Percentiles rank a stretch among this genome's conserved stretches.
These are phyloP conservation scores for Drosophila takahashii DNA, from an alignment of 1,140 invertebrate genomes.

Conservation along the genomic window DNA sequence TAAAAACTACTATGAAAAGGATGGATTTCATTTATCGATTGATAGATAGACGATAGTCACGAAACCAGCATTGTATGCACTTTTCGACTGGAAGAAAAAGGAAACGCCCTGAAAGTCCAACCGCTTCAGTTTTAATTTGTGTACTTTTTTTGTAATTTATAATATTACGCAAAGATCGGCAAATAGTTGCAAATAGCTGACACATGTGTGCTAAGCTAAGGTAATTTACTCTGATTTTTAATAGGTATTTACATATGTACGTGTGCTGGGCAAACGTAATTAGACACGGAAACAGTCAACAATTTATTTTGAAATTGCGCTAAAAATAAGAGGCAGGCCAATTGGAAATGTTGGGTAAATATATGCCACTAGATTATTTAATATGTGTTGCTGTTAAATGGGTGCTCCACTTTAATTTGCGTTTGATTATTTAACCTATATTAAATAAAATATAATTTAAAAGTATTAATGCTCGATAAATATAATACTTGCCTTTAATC, in stretches of 20 bases:
- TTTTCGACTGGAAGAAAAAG: background rate
- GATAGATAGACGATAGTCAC: background rate
- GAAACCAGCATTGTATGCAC: background rate
- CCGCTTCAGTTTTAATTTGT: background rate
- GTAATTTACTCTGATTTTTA: constrained; percentile 3
- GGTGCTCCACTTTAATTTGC: too few species aligned
- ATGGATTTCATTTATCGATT: background rate
- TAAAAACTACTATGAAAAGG: too few species aligned
- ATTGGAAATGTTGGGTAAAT: background rate
- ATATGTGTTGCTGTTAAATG: background rate
- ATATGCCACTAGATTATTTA: background rate
- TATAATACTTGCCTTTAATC: background rate
- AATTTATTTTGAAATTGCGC: constrained; percentile 4
- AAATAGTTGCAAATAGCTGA: background rate
- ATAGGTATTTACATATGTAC: background rate
- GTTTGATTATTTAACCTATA: too few species aligned
- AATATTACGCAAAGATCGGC: background rate
- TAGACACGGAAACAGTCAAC: constrained; percentile 48
- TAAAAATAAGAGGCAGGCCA: background rate
- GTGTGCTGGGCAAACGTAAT: constrained; percentile 40
- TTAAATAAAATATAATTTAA: too few species aligned
- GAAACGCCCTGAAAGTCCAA: background rate
- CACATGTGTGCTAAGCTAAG: background rate
- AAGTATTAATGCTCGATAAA: background rate
- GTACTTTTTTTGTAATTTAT: background rate